These are phyloP conservation scores for Lepidocolaptes lacrymiger DNA, from an alignment of 2,797 vertebrate genomes.

Conservation along the genomic window DNA sequence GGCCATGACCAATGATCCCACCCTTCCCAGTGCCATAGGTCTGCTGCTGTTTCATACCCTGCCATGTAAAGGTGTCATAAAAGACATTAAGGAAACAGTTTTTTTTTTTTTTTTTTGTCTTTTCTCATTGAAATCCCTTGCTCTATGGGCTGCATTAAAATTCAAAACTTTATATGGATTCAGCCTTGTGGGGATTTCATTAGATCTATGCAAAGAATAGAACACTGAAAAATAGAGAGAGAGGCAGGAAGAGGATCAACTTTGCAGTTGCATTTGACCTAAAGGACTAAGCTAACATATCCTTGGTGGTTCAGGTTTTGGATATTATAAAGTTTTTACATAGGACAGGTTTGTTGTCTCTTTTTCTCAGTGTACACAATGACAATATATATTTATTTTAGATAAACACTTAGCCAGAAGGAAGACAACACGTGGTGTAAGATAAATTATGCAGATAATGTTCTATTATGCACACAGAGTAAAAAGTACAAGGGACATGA, in stretches of 20 bases:
- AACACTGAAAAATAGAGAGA: background rate
- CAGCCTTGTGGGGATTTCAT: background rate
- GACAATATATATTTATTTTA: conserved; percentile 54
- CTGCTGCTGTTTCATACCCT: background rate
- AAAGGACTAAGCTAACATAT: background rate
- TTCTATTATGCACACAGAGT: conserved; percentile 60
- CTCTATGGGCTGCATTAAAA: background rate
- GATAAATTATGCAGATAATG: conserved; percentile 75
- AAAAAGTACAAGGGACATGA: conserved; percentile 69
- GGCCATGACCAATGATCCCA: background rate
- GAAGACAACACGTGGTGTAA: conserved; percentile 53
- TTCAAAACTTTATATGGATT: background rate
- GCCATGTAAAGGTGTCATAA: background rate
- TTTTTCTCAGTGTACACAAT: background rate
- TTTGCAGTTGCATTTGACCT: background rate
- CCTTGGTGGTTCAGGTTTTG: background rate
- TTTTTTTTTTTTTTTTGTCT: fast-evolving
- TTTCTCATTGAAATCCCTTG: background rate
- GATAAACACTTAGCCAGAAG: conserved; percentile 63
- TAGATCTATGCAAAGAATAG: background rate
- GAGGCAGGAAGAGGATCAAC: background rate
- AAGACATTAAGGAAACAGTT: fast-evolving
- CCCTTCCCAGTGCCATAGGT: background rate
- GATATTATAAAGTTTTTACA: background rate
- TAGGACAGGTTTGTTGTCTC: background rate